Percentiles rank a stretch among this genome's conserved stretches.
Evolutionary conservation across 2,797 vertebrate genomes (phyloP).

Genomic region (Microctenopoma steveboyesi): DNA sequence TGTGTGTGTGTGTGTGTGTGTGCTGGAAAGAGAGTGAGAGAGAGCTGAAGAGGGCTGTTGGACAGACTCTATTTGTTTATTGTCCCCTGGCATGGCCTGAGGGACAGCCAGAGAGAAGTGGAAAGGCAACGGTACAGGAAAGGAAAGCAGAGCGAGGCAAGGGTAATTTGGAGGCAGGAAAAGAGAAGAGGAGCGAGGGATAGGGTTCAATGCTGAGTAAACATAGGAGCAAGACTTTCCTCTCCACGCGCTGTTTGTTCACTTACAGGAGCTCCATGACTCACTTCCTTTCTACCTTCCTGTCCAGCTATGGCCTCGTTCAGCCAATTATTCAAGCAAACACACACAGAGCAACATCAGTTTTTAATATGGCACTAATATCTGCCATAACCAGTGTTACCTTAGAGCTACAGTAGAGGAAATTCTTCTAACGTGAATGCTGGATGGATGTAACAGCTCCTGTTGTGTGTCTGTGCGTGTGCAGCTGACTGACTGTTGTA

Average conservation of each 20-base stretch:
- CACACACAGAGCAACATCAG: neutral
- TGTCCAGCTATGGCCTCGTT: neutral
- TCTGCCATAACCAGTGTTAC: neutral
- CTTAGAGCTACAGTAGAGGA: slow-evolving; percentile 27
- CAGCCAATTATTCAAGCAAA: neutral
- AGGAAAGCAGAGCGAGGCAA: slow-evolving; percentile 48
- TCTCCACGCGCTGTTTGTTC: slow-evolving; percentile 50
- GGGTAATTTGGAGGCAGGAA: slow-evolving; percentile 60
- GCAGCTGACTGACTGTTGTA: slow-evolving; percentile 48
- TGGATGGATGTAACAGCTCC: slow-evolving; percentile 30
- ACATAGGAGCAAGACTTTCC: slow-evolving; percentile 43
- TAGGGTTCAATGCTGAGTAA: slow-evolving; percentile 51
- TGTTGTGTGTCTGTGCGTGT: slow-evolving; percentile 24
- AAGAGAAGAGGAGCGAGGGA: slow-evolving; percentile 35
- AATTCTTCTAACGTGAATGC: slow-evolving; percentile 30
- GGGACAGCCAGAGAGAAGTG: slow-evolving; percentile 49
- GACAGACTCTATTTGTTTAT: slow-evolving; percentile 66
- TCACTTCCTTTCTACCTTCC: slow-evolving; percentile 38
- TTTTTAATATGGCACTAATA: slow-evolving; percentile 13
- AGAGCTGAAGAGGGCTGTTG: slow-evolving; percentile 31
- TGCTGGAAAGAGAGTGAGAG: neutral
- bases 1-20: slow-evolving; percentile 10
- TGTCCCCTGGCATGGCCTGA: slow-evolving; percentile 58
- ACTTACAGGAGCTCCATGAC: slow-evolving; percentile 35
- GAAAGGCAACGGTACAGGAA: slow-evolving; percentile 51